phyloP scores from a whole-genome alignment of 1,140 invertebrate genomes.

The Drosophila sp. region DNA sequence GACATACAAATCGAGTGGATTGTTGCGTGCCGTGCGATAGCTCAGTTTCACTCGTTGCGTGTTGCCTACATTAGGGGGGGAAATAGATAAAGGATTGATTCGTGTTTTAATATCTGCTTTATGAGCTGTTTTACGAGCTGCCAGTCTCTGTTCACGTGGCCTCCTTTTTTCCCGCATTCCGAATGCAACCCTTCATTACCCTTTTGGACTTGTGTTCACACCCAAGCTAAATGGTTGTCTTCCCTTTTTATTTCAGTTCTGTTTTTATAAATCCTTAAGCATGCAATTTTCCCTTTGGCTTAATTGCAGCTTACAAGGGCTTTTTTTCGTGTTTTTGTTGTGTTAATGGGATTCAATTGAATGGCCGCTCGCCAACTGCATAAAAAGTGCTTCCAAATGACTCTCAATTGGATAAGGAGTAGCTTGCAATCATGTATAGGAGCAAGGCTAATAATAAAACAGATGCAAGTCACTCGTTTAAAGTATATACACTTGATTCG shows the following conservation, averaged over 20 bases:
- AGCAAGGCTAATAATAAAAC: slow-evolving; percentile 2
- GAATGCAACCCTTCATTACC: slow-evolving; percentile 44
- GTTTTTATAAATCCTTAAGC: slow-evolving; percentile 50
- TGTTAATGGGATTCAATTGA: slow-evolving; percentile 38
- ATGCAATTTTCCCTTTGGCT: slow-evolving; percentile 44
- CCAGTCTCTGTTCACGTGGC: slow-evolving; percentile 21
- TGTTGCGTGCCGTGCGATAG: slow-evolving; percentile 88
- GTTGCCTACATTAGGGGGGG: slow-evolving; percentile 80
- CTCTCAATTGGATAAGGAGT: slow-evolving; percentile 27
- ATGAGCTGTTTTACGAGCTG: slow-evolving; percentile 41
- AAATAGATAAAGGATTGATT: slow-evolving; percentile 31
- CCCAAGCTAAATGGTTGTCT: slow-evolving; percentile 52
- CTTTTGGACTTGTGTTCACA: slow-evolving; percentile 46
- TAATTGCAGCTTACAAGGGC: slow-evolving; percentile 25
- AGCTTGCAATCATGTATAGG: neutral
- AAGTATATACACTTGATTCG: slow-evolving; percentile 1
- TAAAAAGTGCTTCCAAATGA: slow-evolving; percentile 18
- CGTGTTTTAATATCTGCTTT: slow-evolving; percentile 56
- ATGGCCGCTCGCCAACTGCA: neutral
- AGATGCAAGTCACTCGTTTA: neutral
- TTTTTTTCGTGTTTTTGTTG: slow-evolving; percentile 8
- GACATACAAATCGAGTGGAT: slow-evolving; percentile 96
- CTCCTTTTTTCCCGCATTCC: neutral
- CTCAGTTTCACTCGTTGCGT: slow-evolving; percentile 84
- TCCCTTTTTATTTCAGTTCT: neutral